Evolutionary conservation across 1,140 invertebrate genomes (phyloP).

Genomic region (Tyrophagus putrescentiae): DNA sequence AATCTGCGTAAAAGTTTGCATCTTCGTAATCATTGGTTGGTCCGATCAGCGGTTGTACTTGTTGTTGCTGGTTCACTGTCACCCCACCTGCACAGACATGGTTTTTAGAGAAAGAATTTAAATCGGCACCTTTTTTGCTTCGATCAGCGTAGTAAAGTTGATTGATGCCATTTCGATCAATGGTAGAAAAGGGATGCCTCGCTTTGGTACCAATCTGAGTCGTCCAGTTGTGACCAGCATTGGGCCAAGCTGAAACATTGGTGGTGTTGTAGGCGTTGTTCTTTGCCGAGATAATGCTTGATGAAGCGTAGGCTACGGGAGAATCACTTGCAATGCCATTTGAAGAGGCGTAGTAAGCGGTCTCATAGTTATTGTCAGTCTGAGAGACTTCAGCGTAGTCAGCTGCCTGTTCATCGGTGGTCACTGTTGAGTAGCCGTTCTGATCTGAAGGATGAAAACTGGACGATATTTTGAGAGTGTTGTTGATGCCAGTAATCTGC

Average conservation of each 20-base stretch:
- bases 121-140: neutral
- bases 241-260: neutral
- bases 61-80: neutral
- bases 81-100: neutral
- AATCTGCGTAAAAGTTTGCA: constrained; percentile 9
- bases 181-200: constrained; percentile 1
- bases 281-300: constrained; percentile 9
- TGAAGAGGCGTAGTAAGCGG: constrained; percentile 14
- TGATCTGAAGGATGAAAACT: constrained; percentile 16
- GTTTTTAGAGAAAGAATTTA: neutral
- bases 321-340: neutral
- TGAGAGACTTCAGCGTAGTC: constrained; percentile 19
- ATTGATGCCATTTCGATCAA: neutral
- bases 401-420: constrained; percentile 13
- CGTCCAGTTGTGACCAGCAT: neutral
- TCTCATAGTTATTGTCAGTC: constrained; percentile 18
- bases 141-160: neutral
- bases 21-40: neutral
- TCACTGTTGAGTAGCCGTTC: constrained; percentile 19
- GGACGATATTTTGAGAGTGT: constrained; percentile 13
- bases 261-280: neutral
- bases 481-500: neutral
- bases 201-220: neutral
- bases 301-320: constrained; percentile 18
- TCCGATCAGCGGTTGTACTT: neutral